These are phyloP conservation scores for Conops quadrifasciatus DNA, from an alignment of 2,888 invertebrate species.

Conservation along the genomic window DNA sequence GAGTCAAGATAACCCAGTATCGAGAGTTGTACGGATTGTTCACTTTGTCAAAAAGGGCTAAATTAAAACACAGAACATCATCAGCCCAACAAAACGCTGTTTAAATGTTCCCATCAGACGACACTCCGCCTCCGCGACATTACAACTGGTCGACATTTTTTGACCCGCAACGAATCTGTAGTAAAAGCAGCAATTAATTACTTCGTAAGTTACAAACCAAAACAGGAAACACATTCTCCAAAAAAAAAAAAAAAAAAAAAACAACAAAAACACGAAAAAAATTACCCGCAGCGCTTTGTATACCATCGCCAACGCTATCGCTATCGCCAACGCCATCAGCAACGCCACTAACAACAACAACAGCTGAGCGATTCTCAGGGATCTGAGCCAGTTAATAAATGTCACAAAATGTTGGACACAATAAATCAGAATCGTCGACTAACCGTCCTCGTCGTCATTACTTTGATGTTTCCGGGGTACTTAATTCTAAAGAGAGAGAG, in stretches of 20 bases:
- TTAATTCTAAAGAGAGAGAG: background rate
- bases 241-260: background rate
- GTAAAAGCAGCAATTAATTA: too few species aligned
- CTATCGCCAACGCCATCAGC: background rate
- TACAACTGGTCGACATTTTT: too few species aligned
- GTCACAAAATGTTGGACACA: slow-evolving; percentile 44
- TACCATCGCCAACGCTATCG: background rate
- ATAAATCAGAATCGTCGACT: slow-evolving; percentile 48
- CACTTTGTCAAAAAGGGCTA: too few species aligned
- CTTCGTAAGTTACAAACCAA: too few species aligned
- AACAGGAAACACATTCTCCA: background rate
- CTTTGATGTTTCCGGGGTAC: slow-evolving; percentile 46
- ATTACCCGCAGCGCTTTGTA: background rate
- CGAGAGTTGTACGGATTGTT: too few species aligned
- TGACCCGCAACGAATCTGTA: too few species aligned
- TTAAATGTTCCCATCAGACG: too few species aligned
- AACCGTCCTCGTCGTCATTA: slow-evolving; percentile 48
- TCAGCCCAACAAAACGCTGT: too few species aligned
- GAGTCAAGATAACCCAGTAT: too few species aligned
- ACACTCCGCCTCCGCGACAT: too few species aligned
- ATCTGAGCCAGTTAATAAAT: slow-evolving; percentile 43
- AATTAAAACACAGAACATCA: too few species aligned
- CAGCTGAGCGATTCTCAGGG: slow-evolving; percentile 19
- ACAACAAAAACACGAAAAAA: background rate
- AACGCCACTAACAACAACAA: background rate